Evolutionary conservation across 2,797 vertebrate genomes (phyloP).

Genomic region (Tokudaia muenninki): DNA sequence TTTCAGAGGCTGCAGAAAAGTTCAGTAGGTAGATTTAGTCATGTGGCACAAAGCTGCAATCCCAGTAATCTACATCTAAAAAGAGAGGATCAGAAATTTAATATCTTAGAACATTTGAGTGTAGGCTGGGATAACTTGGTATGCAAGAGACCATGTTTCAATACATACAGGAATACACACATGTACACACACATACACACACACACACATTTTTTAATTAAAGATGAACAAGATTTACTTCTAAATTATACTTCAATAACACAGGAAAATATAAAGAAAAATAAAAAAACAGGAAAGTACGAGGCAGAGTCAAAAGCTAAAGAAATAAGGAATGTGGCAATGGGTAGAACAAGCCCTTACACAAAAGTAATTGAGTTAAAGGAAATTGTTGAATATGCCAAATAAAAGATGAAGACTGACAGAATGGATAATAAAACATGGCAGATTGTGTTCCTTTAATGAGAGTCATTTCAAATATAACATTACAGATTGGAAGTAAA

Average conservation of each 20-base stretch:
- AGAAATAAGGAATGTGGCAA: neutral
- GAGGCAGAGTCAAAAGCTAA: slow-evolving; percentile 33
- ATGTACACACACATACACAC: neutral
- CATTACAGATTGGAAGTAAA: neutral
- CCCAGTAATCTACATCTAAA: neutral
- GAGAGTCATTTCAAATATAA: neutral
- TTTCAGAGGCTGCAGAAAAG: neutral
- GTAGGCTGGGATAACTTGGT: neutral
- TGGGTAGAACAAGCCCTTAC: neutral
- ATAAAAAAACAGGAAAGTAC: neutral
- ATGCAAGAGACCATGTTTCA: neutral
- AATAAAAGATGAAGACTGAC: slow-evolving; percentile 13
- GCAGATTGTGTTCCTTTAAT: neutral
- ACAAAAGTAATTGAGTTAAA: slow-evolving; percentile 20
- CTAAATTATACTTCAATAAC: neutral
- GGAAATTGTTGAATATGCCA: neutral
- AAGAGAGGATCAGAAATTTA: neutral
- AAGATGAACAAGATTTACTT: slow-evolving; percentile 42
- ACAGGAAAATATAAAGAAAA: neutral
- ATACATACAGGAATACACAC: too few relatives aligned
- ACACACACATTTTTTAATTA: neutral
- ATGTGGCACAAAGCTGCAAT: neutral
- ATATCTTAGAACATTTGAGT: neutral
- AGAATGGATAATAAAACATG: neutral
- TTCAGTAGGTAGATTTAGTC: neutral